These are phyloP conservation scores for Allobates femoralis DNA, from an alignment of 2,797 vertebrate genomes.

Conservation along the genomic window DNA sequence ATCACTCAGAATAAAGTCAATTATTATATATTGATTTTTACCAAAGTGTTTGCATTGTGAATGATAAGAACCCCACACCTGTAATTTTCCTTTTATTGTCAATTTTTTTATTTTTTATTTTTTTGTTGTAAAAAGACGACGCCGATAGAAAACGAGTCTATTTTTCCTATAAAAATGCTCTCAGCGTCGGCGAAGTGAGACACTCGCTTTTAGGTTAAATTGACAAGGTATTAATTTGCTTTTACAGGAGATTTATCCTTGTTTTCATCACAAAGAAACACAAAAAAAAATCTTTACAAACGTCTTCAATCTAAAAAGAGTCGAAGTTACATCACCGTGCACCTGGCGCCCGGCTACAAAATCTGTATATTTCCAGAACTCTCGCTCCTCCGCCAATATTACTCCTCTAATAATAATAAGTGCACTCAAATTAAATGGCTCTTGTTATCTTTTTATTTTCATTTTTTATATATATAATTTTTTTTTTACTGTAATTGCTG, in stretches of 20 bases:
- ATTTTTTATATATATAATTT: too few relatives aligned
- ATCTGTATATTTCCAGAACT: not conserved
- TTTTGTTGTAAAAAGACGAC: not conserved
- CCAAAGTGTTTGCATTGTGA: constrained; percentile 7
- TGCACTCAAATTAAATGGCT: too few relatives aligned
- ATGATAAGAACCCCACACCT: not conserved
- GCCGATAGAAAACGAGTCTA: not conserved
- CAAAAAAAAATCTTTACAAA: not conserved
- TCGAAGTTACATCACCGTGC: not conserved
- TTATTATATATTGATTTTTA: constrained; percentile 7
- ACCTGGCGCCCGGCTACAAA: not conserved
- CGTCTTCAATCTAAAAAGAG: not conserved
- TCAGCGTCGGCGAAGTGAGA: not conserved
- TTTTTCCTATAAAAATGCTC: not conserved
- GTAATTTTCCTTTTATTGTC: not conserved
- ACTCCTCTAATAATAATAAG: not conserved
- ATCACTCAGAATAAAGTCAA: not conserved
- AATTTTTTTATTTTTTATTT: not conserved
- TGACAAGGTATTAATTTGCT: constrained; percentile 24
- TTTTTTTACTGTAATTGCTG: not conserved
- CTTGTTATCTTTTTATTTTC: not conserved
- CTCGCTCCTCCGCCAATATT: too few relatives aligned
- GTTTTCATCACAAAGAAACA: not conserved
- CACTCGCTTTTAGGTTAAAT: constrained; percentile 1
- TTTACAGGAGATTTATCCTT: not conserved